Base-by-base conservation (phyloP, 2,113 vertebrate genomes). In the Myxocyprinus asiaticus region DNA sequence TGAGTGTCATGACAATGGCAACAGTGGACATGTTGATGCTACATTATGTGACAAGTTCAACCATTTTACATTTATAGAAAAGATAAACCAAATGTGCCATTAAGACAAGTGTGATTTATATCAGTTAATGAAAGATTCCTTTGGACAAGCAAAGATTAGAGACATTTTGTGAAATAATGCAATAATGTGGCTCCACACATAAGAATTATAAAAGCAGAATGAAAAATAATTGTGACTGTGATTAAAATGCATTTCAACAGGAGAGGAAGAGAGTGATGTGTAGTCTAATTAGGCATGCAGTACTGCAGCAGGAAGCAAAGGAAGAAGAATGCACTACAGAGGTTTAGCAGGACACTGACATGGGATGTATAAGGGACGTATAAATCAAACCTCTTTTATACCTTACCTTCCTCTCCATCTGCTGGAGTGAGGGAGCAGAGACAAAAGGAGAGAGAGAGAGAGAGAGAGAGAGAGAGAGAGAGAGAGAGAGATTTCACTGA, bases 351-450 rank as follows among this genome's bases (percentile, higher is more conserved):
- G 17, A 56, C 17, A 71, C 33, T 33, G 22, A 33, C 22, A 33
- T 33, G 22, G 3, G 70, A 56, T 71, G 70, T n/a, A 6, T 9
- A 7, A 48, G 4, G 66, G n/a, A 47, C 43, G 66, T 81, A 84
- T 77, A 50, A 75, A 76, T 78, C 22, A 59, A 65, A 45, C 50
- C 63, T 5, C 11, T 66, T 33, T 33, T 85, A 43, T 17, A 48
- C 55, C 93, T 92, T 91, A 94, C 94, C 91, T 93, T 90, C 15
- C 66, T 76, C 83, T 93, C 92, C 80, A 91, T 58, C 10, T 94
- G 93, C 94, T 94, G 92, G 81, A 91, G 93, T 91, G 88, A 93
- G 66, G 12, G 62, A 50, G 72, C 62, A 78, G 22, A 33, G 22
- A 33, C 22, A 33, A 33, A 42, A 64, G 12, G 63, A 43, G 76